Evolutionary conservation across 2,797 vertebrate genomes (phyloP).

Genomic region (Capromys pilorides): DNA sequence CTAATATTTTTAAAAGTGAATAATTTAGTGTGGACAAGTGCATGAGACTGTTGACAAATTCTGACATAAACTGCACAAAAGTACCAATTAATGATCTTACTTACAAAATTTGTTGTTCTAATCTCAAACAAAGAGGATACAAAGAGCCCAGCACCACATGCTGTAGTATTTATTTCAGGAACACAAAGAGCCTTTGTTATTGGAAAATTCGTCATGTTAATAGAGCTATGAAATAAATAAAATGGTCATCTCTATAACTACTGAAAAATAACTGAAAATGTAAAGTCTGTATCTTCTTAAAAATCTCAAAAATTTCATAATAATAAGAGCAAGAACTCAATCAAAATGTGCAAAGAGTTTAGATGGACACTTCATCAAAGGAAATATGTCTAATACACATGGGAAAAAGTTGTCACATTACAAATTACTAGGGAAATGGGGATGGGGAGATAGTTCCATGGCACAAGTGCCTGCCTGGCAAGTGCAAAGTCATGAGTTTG

Average conservation of each 20-base stretch:
- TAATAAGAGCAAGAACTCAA: background rate
- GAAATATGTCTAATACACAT: background rate
- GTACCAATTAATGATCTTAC: background rate
- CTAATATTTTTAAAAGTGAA: slow-evolving; percentile 44
- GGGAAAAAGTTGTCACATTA: background rate
- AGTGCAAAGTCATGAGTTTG: too few relatives aligned
- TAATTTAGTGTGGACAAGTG: background rate
- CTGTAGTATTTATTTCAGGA: background rate
- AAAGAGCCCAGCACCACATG: background rate
- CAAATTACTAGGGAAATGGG: background rate
- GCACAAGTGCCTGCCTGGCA: too few relatives aligned
- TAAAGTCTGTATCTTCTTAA: background rate
- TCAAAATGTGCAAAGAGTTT: background rate
- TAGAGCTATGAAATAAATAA: background rate
- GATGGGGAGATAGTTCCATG: too few relatives aligned
- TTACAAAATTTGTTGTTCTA: background rate
- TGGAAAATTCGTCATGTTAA: background rate
- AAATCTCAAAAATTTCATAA: slow-evolving; percentile 7
- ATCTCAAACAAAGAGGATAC: background rate
- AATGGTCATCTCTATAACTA: background rate
- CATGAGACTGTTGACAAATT: background rate
- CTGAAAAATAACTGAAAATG: background rate
- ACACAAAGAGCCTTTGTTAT: background rate
- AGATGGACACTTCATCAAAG: background rate
- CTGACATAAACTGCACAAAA: background rate